Evolutionary conservation across 2,797 vertebrate species (phyloP), one percentile per base, ranked within the genome.

Genomic region (Pampus argenteus): DNA sequence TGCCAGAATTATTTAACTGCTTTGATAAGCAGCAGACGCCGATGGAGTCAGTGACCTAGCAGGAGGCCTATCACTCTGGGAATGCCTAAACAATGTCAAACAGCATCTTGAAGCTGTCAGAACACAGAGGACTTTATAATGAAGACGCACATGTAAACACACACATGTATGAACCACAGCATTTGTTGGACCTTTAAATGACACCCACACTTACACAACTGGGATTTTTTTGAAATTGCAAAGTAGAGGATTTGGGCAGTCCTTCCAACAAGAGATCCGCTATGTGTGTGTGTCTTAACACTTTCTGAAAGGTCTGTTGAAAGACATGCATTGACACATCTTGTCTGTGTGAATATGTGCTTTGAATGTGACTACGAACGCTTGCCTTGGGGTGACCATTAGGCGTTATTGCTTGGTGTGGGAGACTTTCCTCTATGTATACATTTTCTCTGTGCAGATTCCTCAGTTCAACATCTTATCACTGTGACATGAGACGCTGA

Each of bases 11-110:
- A 73, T 83, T 88, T 84, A 68, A 78, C 71, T 56, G 52, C 57
- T 62, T 1, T 36, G 81, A 88, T 81, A 85, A 82, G 58, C 47
- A 70, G 54, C 67, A 79, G 80, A 80, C 63, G 60, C 76, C 34
- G 61, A 61, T 55, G 66, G 86, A 91, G 92, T 94, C 91, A 89
- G 38, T 92, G 93, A 93, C 88, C 93, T 68, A 20, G 80, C 83
- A 22, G 63, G 58, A 76, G 71, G 49, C 71, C 68, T 74, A 84
- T 93, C 89, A 79, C 78, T 77, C 31, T 82, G 88, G 85, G 89
- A 92, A 93, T 85, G 83, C 78, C 83, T 91, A 92, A 94, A 92
- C 91, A 93, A 82, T 86, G 91, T 85, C 80, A 85, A 51, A 86
- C 23, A 76, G 78, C 78, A 71, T 74, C 81, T 60, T 29, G 76